Base-by-base conservation (phyloP, 2,888 invertebrate species). In the Dromius quadrimaculatus region DNA sequence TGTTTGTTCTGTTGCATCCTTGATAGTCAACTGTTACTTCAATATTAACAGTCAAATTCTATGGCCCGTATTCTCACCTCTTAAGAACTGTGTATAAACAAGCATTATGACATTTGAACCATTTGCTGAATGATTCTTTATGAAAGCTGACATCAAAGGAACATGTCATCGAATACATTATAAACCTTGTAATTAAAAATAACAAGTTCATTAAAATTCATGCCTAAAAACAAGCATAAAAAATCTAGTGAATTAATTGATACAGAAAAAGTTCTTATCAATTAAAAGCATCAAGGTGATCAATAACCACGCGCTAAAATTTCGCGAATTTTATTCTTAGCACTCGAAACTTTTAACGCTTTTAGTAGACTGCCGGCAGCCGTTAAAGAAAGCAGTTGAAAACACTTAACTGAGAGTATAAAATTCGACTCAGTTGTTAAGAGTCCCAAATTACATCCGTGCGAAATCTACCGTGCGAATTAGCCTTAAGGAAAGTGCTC, bases 351-450 rank as follows among this genome's bases (percentile, higher is more conserved):
- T 62, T 68, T 68, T 68, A 59, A 34, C 34, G 59, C 59, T 20
- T 59, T 68, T 57, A 41, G 36, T 13, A 32, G 59, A 45, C 45
- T 68, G 68, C 68, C 59, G 45, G 57, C 41, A 43, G 59, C 68
- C 15, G 38, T 65, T n/a, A 65, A 65, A 65, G 65, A 65, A 65
- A 43, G 59, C 68, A 68, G 68, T 68, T 59, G 59, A 68, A 68
- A 68, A 68, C 68, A 68, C 68, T 68, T 68, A 68, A 68, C 68
- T 41, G 9, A 41, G 38, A 43, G 68, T 57, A 32, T 68, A 19
- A 59, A 68, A 68, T 68, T 68, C 68, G 59, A 59, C 43, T 68
- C 68, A 68, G 68, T 59, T 68, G 68, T 68, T 68, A 65, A 65
- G 50, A 54, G 65, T 47, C 54, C 68, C 32, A 68, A 68, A 68